These are phyloP conservation scores for Tineola bisselliella DNA, from an alignment of 2,888 invertebrate species.

Conservation along the genomic window DNA sequence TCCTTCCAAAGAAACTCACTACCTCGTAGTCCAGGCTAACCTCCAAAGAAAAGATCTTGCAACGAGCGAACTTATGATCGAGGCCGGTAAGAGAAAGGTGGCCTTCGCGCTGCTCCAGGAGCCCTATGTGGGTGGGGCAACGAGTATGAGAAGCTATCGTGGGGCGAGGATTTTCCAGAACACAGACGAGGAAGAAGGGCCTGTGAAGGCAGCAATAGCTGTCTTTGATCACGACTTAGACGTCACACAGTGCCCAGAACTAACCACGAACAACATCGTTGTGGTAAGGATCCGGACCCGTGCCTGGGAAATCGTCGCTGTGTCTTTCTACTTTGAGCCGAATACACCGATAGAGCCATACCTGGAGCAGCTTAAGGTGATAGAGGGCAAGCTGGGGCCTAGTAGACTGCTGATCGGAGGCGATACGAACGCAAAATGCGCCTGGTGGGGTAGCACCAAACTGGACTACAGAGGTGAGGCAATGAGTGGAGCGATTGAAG, in stretches of 20 bases:
- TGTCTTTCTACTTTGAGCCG: conserved; percentile 20
- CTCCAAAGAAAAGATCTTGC: not conserved
- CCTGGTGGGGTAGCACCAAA: conserved; percentile 14
- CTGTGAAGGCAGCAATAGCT: conserved; percentile 16
- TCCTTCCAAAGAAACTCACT: not conserved
- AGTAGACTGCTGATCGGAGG: not conserved
- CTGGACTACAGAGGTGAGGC: conserved; percentile 14
- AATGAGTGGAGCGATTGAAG: not conserved
- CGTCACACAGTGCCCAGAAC: conserved; percentile 14
- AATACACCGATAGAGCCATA: conserved; percentile 15
- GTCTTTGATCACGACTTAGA: conserved; percentile 14
- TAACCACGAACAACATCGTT: conserved; percentile 17
- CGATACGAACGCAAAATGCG: not conserved
- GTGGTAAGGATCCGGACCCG: too few relatives aligned
- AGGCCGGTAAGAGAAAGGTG: not conserved
- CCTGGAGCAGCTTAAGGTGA: conserved; percentile 15
- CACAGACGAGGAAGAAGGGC: not conserved
- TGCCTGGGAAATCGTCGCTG: conserved; percentile 15
- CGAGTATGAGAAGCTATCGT: not conserved
- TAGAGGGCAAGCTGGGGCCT: not conserved
- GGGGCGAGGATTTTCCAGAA: conserved; percentile 7
- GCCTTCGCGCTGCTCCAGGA: not conserved
- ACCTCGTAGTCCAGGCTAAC: not conserved
- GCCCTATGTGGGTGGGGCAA: too few relatives aligned
- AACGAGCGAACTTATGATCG: not conserved